These are phyloP conservation scores for Protonibea diacanthus DNA, from an alignment of 2,797 vertebrate species.

Conservation along the genomic window DNA sequence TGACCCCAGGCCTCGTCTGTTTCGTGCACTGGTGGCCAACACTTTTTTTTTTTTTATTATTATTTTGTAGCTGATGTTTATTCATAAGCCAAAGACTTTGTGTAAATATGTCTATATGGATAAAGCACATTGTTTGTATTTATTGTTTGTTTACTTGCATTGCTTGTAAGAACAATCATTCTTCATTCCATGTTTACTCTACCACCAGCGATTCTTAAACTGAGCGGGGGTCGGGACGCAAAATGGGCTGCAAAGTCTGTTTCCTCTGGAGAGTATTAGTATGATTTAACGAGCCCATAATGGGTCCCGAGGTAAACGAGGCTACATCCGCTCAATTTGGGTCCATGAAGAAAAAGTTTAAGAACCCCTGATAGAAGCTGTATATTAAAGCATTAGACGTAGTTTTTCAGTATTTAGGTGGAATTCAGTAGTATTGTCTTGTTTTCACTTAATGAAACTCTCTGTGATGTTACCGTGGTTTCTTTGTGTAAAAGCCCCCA, in stretches of 20 bases:
- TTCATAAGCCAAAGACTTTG: conserved; percentile 99
- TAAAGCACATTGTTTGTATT: conserved; percentile 99
- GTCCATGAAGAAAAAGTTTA: conserved; percentile 71
- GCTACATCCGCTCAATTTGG: conserved; percentile 41
- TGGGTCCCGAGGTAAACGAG: conserved; percentile 28
- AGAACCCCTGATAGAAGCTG: conserved; percentile 81
- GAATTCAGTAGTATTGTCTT: conserved; percentile 87
- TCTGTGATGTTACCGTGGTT: conserved; percentile 89
- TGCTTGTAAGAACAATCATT: conserved; percentile 95
- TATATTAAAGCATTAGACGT: conserved; percentile 91
- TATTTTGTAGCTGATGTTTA: conserved; percentile 90
- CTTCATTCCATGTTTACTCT: conserved; percentile 87
- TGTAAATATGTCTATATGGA: conserved; percentile 99
- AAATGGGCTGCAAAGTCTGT: conserved; percentile 11
- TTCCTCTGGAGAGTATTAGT: conserved; percentile 39
- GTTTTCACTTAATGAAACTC: conserved; percentile 82
- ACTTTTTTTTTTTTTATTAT: conserved; percentile 87
- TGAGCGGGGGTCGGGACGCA: conserved; percentile 9
- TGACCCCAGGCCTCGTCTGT: conserved; percentile 85
- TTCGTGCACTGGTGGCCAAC: conserved; percentile 93
- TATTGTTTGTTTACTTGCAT: conserved; percentile 97
- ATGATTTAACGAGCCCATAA: conserved; percentile 31
- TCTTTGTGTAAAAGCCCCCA: conserved; percentile 85
- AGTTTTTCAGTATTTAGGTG: conserved; percentile 92
- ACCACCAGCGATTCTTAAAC: conserved; percentile 74